These are phyloP conservation scores for Patella depressa DNA, from an alignment of 2,888 invertebrate species.

Conservation along the genomic window DNA sequence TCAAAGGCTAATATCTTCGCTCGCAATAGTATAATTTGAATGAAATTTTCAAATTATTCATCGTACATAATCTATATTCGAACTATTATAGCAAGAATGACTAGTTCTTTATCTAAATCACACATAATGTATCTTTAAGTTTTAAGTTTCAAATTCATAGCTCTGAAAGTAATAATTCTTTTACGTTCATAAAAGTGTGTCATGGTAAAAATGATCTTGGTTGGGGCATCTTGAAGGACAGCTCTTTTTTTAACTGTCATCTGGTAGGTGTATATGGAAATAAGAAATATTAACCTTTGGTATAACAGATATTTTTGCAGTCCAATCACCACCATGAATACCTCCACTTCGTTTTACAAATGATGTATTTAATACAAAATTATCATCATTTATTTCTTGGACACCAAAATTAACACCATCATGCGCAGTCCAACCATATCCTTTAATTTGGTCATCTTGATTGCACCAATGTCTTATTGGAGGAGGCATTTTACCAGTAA, in stretches of 20 bases:
- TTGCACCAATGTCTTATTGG: conserved; percentile 80
- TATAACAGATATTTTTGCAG: conserved; percentile 82
- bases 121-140: background rate
- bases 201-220: too few relatives aligned
- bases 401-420: conserved; percentile 93
- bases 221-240: too few relatives aligned
- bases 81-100: too few relatives aligned
- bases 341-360: conserved; percentile 90
- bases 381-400: conserved; percentile 88
- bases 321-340: conserved; percentile 92
- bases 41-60: too few relatives aligned
- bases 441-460: conserved; percentile 74
- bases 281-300: conserved; percentile 71
- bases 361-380: conserved; percentile 84
- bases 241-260: background rate
- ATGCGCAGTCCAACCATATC: conserved; percentile 92
- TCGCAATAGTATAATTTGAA: too few relatives aligned
- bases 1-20: too few relatives aligned
- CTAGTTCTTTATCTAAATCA: too few relatives aligned
- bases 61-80: too few relatives aligned
- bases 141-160: background rate
- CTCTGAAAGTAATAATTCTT: background rate
- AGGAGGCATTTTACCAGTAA: conserved; percentile 77
- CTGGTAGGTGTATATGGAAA: background rate
- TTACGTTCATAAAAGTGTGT: too few relatives aligned